Base-by-base conservation (phyloP, 2,797 vertebrate genomes). In the Dryobates pubescens region DNA sequence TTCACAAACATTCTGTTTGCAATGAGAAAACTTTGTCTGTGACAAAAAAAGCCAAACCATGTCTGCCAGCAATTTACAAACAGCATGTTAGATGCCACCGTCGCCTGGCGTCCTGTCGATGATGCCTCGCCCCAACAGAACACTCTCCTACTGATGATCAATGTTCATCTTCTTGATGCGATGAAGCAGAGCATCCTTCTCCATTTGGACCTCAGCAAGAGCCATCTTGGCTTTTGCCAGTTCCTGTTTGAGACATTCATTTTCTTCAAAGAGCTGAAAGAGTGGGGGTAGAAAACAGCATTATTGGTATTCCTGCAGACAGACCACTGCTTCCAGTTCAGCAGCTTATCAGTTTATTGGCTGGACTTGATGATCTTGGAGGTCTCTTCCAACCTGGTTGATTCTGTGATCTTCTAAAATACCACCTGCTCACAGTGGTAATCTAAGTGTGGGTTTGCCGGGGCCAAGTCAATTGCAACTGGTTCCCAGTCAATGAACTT, bases 181-280 rank as follows among this genome's bases (percentile, higher is more conserved):
- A 97, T 99, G 98, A 93, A 99, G 97, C 91, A 99, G 97, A 17
- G 98, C 98, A 95, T 99, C 99, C 94, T 98, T 99, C 97, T 99
- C 99, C 98, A 98, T 98, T 83, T 99, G 98, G 88, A 98, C 98
- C 92, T 99, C 99, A 3, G 99, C 99, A 90, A 99, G 98, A 36
- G 98, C 99, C 98, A 98, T 98, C 97, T 99, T 99, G 94, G 98
- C 97, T 96, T 98, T 98, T 92, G 99, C 99, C 90, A 99, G 97
- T 96, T 99, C 98, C 93, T 98, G 94, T 92, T 99, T 99, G 86
- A 99, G 97, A 97, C 98, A 99, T 96, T 99, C 99, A 84, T 99
- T 99, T 97, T 99, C 99, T 94, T 99, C 99, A 79, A 97, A 68
- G 90, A 99, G 98, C 98, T 99, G 95, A 88, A 98, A 97, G 13